Conservation (phyloP, 1,140 invertebrate genomes). For the Camponotus vicinus region DNA sequence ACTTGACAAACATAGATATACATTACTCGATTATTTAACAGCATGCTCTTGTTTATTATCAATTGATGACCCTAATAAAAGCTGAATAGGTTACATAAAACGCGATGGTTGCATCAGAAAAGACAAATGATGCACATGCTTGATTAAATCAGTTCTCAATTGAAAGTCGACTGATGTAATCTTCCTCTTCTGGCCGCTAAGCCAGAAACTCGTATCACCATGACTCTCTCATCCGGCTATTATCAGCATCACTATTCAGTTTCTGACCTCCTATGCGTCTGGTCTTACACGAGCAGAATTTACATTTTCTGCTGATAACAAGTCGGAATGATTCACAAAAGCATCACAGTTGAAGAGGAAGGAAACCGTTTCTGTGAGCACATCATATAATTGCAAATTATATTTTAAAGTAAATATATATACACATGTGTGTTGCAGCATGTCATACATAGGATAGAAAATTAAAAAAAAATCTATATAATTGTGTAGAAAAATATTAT, state of each 20-base stretch:
- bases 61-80: conserved; percentile 45
- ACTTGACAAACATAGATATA: neutral
- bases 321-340: neutral
- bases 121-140: conserved; percentile 45
- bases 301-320: conserved; percentile 2
- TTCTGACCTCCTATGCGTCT: neutral
- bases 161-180: conserved; percentile 74
- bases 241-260: conserved; percentile 34
- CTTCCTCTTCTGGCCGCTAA: conserved; percentile 50
- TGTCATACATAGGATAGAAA: neutral
- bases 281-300: neutral
- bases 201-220: conserved; percentile 23
- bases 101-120: conserved; percentile 72
- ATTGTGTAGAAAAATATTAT: neutral
- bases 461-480: neutral
- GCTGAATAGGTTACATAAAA: conserved; percentile 37
- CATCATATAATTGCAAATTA: neutral
- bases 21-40: conserved; percentile 25
- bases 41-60: neutral
- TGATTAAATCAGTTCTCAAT: conserved; percentile 72
- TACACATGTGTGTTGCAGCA: neutral
- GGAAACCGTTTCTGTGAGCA: neutral
- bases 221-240: conserved; percentile 20
- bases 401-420: neutral
- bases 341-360: neutral